phyloP scores from a whole-genome alignment of 1,140 invertebrate genomes.

The Aplysia californica region DNA sequence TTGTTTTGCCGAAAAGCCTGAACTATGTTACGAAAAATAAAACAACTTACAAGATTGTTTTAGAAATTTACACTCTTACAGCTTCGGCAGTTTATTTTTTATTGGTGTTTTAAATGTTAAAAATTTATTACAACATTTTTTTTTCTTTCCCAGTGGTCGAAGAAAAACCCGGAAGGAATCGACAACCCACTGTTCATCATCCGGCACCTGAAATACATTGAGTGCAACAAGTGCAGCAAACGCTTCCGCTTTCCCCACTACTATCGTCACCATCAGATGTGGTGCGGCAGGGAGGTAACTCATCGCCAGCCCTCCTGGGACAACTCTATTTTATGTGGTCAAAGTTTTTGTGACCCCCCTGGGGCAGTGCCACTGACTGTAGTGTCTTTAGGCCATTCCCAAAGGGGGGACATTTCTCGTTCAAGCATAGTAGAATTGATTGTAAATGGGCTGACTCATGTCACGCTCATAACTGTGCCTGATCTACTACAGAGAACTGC shows the following conservation, averaged over 20 bases:
- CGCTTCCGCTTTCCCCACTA: conserved; percentile 10
- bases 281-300: conserved; percentile 10
- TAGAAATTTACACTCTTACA: background rate
- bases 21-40: background rate
- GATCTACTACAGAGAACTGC: no score
- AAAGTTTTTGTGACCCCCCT: no score
- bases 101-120: no score
- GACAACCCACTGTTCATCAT: background rate
- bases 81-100: background rate
- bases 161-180: background rate
- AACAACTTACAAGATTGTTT: background rate
- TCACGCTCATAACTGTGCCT: no score
- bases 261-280: conserved; percentile 3
- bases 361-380: no score
- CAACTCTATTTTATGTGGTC: no score
- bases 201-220: background rate
- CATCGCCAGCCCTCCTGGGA: background rate
- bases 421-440: no score
- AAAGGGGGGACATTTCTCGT: no score
- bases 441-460: no score
- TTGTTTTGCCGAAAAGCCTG: no score
- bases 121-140: no score
- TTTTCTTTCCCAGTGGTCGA: conserved; percentile 11
- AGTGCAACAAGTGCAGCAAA: conserved; percentile 5
- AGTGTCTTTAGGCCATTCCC: no score